A percentile compares a stretch with the other conserved stretches of the same genome.
Conservation (phyloP, 2,888 invertebrate genomes). For the Phrixothrix hirtus region DNA sequence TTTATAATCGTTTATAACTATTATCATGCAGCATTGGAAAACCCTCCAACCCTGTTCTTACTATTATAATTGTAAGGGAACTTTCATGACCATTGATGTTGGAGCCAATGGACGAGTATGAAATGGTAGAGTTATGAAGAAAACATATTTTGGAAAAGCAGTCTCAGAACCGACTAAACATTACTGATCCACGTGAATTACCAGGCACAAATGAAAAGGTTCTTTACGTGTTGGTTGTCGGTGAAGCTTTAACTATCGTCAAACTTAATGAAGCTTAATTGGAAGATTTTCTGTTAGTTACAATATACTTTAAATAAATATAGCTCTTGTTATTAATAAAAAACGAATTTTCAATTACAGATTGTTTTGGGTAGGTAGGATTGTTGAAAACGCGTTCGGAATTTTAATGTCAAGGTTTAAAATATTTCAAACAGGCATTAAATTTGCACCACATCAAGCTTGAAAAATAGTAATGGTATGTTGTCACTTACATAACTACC, state of each 20-base stretch:
- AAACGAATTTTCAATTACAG: too few relatives aligned
- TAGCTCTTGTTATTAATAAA: too few relatives aligned
- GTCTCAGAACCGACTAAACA: background rate
- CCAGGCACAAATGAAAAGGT: background rate
- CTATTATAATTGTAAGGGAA: too few relatives aligned
- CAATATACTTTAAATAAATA: too few relatives aligned
- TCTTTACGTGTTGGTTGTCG: background rate
- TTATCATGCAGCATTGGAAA: background rate
- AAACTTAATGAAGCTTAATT: too few relatives aligned
- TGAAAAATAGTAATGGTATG: too few relatives aligned
- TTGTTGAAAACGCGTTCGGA: background rate
- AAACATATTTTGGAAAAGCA: too few relatives aligned
- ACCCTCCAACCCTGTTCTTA: too few relatives aligned
- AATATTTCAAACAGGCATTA: background rate
- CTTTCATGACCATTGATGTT: background rate
- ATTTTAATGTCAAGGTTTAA: background rate
- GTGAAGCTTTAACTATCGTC: too few relatives aligned
- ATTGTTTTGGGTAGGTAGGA: background rate
- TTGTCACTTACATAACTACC: background rate
- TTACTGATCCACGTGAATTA: background rate
- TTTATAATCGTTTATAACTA: too few relatives aligned
- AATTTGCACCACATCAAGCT: background rate
- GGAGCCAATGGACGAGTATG: background rate
- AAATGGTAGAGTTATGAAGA: background rate
- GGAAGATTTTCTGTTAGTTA: too few relatives aligned